Conservation (phyloP, 2,888 invertebrate genomes). For the Apotomis capreana region DNA sequence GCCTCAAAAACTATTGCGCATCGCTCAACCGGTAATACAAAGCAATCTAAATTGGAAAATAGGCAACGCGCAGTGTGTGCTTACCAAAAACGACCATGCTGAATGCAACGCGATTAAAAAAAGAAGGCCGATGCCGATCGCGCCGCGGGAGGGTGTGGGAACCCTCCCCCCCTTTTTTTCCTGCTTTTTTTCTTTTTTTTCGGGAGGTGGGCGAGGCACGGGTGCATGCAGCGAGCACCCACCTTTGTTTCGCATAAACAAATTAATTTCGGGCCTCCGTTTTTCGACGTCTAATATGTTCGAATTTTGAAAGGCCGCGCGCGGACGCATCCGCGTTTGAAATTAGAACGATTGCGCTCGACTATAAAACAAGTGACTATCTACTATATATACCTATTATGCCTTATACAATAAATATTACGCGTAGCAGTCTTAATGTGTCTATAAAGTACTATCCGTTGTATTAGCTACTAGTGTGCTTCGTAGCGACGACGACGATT, state of each 20-base stretch:
- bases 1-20: slow-evolving; percentile 82
- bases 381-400: not conserved
- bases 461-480: too few species aligned
- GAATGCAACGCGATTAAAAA: slow-evolving; percentile 84
- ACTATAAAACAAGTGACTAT: slow-evolving; percentile 1
- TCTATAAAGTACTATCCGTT: too few species aligned
- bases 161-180: slow-evolving; percentile 69
- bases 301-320: slow-evolving; percentile 64
- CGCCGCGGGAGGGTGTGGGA: slow-evolving; percentile 72
- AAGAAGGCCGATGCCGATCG: slow-evolving; percentile 83
- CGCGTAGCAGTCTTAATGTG: too few species aligned
- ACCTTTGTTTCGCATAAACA: slow-evolving; percentile 84
- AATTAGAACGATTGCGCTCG: slow-evolving; percentile 25
- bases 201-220: slow-evolving; percentile 79
- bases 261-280: slow-evolving; percentile 83
- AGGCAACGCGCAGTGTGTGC: slow-evolving; percentile 83
- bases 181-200: slow-evolving; percentile 76
- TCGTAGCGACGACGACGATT: too few species aligned
- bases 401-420: not conserved
- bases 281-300: slow-evolving; percentile 81
- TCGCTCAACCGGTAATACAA: slow-evolving; percentile 83
- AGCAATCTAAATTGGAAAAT: slow-evolving; percentile 84
- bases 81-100: slow-evolving; percentile 82
- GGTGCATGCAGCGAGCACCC: slow-evolving; percentile 81
- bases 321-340: slow-evolving; percentile 39